phyloP scores from a whole-genome alignment of 2,113 vertebrate genomes.

The Nothoprocta perdicaria region DNA sequence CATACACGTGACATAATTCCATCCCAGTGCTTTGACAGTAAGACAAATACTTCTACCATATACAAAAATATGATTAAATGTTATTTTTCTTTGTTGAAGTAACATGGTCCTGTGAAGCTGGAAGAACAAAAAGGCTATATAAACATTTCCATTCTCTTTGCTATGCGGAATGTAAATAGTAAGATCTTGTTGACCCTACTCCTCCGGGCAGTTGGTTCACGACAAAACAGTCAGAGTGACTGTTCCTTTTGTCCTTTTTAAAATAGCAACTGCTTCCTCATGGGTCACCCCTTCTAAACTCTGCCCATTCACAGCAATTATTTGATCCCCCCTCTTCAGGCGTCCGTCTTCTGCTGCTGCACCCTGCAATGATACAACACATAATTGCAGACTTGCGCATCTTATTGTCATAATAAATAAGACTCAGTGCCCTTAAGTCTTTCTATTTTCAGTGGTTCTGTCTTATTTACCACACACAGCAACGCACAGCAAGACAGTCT shows the following conservation, averaged over 20 bases:
- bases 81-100: neutral
- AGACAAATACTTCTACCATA: constrained; percentile 25
- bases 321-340: constrained; percentile 95
- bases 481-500: neutral
- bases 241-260: constrained; percentile 94
- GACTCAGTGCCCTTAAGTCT: neutral
- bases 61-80: constrained; percentile 35
- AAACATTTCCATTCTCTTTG: neutral
- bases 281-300: constrained; percentile 94
- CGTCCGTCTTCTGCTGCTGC: constrained; percentile 95
- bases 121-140: neutral
- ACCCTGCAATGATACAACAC: constrained; percentile 81
- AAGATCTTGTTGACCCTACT: neutral
- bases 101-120: neutral
- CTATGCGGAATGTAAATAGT: neutral
- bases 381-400: neutral
- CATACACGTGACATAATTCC: neutral
- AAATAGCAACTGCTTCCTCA: constrained; percentile 93
- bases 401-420: neutral
- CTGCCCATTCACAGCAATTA: constrained; percentile 95
- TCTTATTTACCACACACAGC: neutral
- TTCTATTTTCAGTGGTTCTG: neutral
- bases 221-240: constrained; percentile 93
- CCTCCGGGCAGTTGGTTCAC: constrained; percentile 61
- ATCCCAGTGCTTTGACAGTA: neutral